phyloP scores from a whole-genome alignment of 2,797 vertebrate genomes.

The Acanthurus lineatus region DNA sequence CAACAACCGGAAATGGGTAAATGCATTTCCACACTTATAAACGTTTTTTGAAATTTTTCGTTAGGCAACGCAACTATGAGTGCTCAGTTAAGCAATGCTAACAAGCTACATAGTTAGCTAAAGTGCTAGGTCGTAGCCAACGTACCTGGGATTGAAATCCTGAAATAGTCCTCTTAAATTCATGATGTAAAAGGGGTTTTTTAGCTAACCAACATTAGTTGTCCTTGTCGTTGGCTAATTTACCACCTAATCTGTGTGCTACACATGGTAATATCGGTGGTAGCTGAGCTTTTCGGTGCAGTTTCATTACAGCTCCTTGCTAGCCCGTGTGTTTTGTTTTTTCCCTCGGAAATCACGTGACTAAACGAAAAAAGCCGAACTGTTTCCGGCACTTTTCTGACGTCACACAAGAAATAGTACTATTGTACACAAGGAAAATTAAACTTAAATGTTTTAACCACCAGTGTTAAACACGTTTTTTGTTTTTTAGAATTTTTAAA shows the following conservation, averaged over 20 bases:
- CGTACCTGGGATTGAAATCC: conserved; percentile 84
- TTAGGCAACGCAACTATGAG: neutral
- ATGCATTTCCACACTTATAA: accelerated
- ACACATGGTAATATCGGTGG: conserved; percentile 4
- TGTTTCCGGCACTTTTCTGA: neutral
- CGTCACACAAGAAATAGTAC: neutral
- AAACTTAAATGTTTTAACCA: too few relatives aligned
- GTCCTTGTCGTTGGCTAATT: neutral
- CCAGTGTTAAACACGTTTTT: too few relatives aligned
- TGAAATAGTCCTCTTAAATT: conserved; percentile 83
- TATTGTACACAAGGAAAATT: too few relatives aligned
- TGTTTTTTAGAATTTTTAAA: too few relatives aligned
- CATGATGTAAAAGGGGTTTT: conserved; percentile 56
- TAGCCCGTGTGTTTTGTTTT: conserved; percentile 44
- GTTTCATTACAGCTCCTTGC: conserved; percentile 28
- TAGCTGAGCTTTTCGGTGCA: neutral
- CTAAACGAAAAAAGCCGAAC: neutral
- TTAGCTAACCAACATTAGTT: conserved; percentile 14
- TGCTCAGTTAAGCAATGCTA: neutral
- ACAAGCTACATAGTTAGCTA: conserved; percentile 21
- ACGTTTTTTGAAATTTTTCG: accelerated
- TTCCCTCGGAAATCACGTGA: conserved; percentile 39
- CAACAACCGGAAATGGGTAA: accelerated
- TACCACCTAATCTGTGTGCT: conserved; percentile 4
- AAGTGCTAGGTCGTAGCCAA: conserved; percentile 8